Base-by-base conservation (phyloP, 2,888 invertebrate genomes). In the Drosophila pullipes region DNA sequence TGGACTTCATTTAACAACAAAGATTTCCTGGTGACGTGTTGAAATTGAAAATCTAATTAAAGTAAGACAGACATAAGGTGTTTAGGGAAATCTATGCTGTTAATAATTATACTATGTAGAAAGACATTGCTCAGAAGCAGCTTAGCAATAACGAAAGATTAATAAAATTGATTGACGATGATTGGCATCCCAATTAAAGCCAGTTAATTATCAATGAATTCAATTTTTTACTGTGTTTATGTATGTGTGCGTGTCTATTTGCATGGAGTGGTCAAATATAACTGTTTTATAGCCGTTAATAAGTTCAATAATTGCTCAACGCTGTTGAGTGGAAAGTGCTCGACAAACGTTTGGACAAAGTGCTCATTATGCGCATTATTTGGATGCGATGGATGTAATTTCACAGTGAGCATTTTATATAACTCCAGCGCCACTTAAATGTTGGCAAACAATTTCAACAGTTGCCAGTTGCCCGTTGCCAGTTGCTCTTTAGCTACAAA, bases 371-470 rank as follows among this genome's bases (percentile, higher is more conserved):
- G 64, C 77, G 53, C 59, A 62, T 53, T 65, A 64, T 80, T 70
- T 61, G 63, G 30, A 69, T 62, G 77, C 63, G 13, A 25, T 25
- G 25, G 25, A 25, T 25, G 66, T 66, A 81, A 74, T 69, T 73
- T 53, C 52, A 35, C 35, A 47, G 55, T 59, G 68, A 66, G 66
- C 76, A 83, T 76, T 76, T 47, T 47, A 47, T 47, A 76, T 73
- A 76, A 69, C 67, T 80, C 70, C 76, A 63, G 65, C 73, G 74
- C 77, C 85, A 89, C 85, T 85, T 89, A 87, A 84, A 69, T 89
- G 85, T 84, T 85, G 80, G 66, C 82, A 72, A 82, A 82, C 85
- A 89, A 80, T 82, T 85, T 69, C 33, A 44, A 22, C 69, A 61
- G 62, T 37, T 53, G 30, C 44, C 33, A 25, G 25, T 25, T 25